phyloP scores from a whole-genome alignment of 2,797 vertebrate genomes.

The Orientallactaga sibirica region DNA sequence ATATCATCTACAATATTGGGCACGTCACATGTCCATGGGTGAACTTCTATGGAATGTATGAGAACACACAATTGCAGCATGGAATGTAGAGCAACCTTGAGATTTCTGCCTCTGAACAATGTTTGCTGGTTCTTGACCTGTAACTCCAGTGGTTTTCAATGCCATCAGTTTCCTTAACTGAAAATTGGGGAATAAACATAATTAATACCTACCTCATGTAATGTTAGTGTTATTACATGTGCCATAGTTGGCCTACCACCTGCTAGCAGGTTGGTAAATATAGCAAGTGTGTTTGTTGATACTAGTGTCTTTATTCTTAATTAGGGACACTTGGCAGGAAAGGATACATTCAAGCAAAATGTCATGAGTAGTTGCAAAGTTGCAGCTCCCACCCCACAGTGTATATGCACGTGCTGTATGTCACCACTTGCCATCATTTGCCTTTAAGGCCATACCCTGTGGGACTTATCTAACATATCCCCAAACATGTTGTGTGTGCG shows the following conservation, averaged over 20 bases:
- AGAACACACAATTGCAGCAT: not conserved
- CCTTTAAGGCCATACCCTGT: not conserved
- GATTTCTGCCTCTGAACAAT: not conserved
- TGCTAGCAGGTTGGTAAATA: not conserved
- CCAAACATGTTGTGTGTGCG: not conserved
- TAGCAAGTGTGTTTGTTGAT: not conserved
- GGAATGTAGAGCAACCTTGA: accelerated
- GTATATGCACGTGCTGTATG: accelerated
- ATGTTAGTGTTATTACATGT: not conserved
- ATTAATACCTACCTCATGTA: not conserved
- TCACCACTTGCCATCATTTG: not conserved
- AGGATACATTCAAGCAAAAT: not conserved
- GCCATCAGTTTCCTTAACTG: not conserved
- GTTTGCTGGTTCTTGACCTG: not conserved
- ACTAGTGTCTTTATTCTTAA: not conserved
- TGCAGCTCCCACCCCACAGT: no score
- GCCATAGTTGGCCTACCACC: not conserved
- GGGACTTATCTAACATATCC: not conserved
- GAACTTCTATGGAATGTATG: not conserved
- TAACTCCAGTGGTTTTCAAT: not conserved
- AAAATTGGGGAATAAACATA: not conserved
- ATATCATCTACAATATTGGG: not conserved
- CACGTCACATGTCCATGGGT: not conserved
- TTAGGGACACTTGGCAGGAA: not conserved
- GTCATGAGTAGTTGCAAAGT: not conserved